phyloP scores from a whole-genome alignment of 2,888 invertebrate genomes.

The Aphodius sticticus region DNA sequence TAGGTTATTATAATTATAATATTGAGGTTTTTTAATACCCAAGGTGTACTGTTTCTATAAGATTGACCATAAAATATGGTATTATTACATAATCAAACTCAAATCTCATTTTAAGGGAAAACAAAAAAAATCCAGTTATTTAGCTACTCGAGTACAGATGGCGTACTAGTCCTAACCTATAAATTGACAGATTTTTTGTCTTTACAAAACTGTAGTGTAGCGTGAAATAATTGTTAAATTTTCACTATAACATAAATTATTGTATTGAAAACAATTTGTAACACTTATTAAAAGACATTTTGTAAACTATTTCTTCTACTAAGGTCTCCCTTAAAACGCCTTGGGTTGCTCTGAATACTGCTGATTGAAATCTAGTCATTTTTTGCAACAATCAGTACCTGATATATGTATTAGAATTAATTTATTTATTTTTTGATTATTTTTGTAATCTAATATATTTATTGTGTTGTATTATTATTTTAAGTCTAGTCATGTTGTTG shows the following conservation, averaged over 20 bases:
- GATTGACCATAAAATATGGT: too few relatives aligned
- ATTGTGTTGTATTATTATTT: too few relatives aligned
- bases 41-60: neutral
- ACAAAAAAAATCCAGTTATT: neutral
- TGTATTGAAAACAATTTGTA: too few relatives aligned
- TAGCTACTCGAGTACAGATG: neutral
- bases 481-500: neutral
- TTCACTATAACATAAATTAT: too few relatives aligned
- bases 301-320: neutral
- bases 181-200: neutral
- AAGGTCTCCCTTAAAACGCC: neutral
- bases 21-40: neutral
- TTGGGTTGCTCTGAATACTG: neutral
- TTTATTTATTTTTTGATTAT: too few relatives aligned
- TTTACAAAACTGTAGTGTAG: neutral
- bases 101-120: too few relatives aligned
- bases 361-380: too few relatives aligned
- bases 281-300: neutral
- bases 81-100: too few relatives aligned
- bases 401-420: too few relatives aligned
- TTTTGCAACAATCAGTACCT: too few relatives aligned
- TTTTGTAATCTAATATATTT: too few relatives aligned
- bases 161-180: neutral
- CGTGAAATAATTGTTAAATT: too few relatives aligned
- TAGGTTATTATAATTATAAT: neutral